A percentile compares a stretch with the other conserved stretches of the same genome.
Evolutionary conservation across 2,797 vertebrate genomes (phyloP).

Genomic region (Semotilus atromaculatus): DNA sequence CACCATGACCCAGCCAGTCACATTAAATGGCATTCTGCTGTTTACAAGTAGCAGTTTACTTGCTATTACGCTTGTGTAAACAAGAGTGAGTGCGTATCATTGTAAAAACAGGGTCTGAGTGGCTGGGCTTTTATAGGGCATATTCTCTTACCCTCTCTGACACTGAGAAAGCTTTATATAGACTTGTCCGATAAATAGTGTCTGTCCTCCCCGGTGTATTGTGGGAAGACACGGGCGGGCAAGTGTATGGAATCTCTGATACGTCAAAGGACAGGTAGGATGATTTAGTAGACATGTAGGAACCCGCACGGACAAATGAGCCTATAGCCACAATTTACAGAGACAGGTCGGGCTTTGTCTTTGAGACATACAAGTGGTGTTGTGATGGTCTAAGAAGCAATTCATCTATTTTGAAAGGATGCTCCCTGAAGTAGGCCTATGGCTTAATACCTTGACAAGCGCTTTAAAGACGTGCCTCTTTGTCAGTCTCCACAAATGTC

Average conservation of each 20-base stretch:
- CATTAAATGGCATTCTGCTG: slow-evolving; percentile 63
- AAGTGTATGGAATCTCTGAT: slow-evolving; percentile 51
- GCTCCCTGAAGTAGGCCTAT: slow-evolving; percentile 37
- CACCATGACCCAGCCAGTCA: slow-evolving; percentile 21
- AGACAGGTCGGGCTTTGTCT: slow-evolving; percentile 35
- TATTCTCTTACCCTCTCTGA: slow-evolving; percentile 58
- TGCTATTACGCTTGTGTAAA: slow-evolving; percentile 60
- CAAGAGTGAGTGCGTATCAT: slow-evolving; percentile 51
- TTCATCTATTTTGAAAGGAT: slow-evolving; percentile 44
- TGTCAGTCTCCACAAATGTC: slow-evolving; percentile 40
- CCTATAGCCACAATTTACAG: slow-evolving; percentile 41
- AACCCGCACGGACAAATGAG: slow-evolving; percentile 32
- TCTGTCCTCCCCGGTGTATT: slow-evolving; percentile 49
- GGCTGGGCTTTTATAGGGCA: slow-evolving; percentile 59
- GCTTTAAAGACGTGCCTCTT: slow-evolving; percentile 38
- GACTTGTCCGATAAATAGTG: slow-evolving; percentile 53
- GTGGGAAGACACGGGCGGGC: slow-evolving; percentile 42
- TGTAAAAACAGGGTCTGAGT: slow-evolving; percentile 57
- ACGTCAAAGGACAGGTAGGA: slow-evolving; percentile 37
- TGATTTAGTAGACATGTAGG: slow-evolving; percentile 34
- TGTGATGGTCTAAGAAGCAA: slow-evolving; percentile 38
- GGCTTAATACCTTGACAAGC: slow-evolving; percentile 48
- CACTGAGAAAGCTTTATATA: slow-evolving; percentile 59
- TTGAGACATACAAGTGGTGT: slow-evolving; percentile 25
- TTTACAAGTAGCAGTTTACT: slow-evolving; percentile 64